These are phyloP conservation scores for Chelmon rostratus DNA, from an alignment of 2,797 vertebrate species.

Conservation along the genomic window DNA sequence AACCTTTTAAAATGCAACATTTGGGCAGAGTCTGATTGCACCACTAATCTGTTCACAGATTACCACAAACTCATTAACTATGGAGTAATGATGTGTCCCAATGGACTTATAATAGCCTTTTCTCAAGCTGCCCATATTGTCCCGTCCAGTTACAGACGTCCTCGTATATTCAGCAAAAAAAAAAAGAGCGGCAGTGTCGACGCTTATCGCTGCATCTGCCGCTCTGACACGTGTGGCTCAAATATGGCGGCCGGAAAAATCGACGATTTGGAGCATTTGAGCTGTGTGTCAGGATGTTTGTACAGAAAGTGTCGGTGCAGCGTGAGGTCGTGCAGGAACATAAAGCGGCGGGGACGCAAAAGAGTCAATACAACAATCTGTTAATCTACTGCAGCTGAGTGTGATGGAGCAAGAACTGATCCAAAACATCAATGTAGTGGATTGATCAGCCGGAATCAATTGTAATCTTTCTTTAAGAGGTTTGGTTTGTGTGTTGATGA, in stretches of 20 bases:
- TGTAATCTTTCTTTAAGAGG: neutral
- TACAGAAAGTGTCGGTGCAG: conserved; percentile 8
- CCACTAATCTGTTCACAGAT: conserved; percentile 79
- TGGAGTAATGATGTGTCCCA: conserved; percentile 72
- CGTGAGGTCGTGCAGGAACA: conserved; percentile 10
- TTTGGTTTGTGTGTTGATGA: neutral
- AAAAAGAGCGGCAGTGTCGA: neutral
- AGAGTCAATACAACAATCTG: conserved; percentile 56
- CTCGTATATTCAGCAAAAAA: neutral
- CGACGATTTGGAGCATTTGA: conserved; percentile 1
- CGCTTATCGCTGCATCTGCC: conserved; percentile 17
- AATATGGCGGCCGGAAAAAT: conserved; percentile 3
- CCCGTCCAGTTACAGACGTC: conserved; percentile 4
- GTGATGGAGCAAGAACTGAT: conserved; percentile 46
- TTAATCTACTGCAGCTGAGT: conserved; percentile 61
- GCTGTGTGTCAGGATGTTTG: neutral
- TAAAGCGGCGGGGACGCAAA: conserved; percentile 43
- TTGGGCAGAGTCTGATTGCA: conserved; percentile 68
- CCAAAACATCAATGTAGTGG: conserved; percentile 20
- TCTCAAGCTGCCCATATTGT: conserved; percentile 61
- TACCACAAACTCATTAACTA: conserved; percentile 78
- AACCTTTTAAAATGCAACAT: conserved; percentile 67
- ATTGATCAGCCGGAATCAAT: neutral
- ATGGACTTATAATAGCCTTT: conserved; percentile 64
- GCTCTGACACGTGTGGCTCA: conserved; percentile 2